Base-by-base conservation (phyloP, 2,797 vertebrate species). In the Pristis pectinata region DNA sequence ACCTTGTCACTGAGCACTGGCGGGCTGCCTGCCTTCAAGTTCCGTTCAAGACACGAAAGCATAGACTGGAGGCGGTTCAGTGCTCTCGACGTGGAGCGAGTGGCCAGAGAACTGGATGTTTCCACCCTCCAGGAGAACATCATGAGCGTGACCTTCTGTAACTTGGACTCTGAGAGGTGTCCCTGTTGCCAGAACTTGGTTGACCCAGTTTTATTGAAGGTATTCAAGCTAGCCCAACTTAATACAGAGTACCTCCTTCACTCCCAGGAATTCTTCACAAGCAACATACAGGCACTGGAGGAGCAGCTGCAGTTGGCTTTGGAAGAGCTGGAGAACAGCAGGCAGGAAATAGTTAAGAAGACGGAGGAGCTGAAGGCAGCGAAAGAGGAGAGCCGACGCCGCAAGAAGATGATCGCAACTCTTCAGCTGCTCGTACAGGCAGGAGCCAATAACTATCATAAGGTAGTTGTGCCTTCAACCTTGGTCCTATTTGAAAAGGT, bases 221-320 rank as follows among this genome's bases (percentile, higher is more conserved):
- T 98, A 49, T 95, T 98, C 5, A 96, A 96, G 44, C 96, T 98
- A 96, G 97, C 98, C 0, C 97, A 98, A 96, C 95, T 98, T 95
- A 97, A 94, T 96, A 97, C 97, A 0, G 97, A 98, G 95, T 98
- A 98, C 95, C 96, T 98, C 94, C 96, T 98, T 91, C 97, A 97
- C 94, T 97, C 97, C 91, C 97, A 98, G 95, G 97, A 97, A 8
- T 95, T 30, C 95, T 95, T 98, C 95, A 97, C 96, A 0, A 27
- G 95, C 95, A 96, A 95, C 7, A 93, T 98, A 30, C 82, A 96
- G 8, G n/a, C 89, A 30, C 95, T 97, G 1, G 96, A 97, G 95
- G 96, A 95, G 0, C 82, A 74, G 74, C 96, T 98, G 77, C 96
- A 96, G 95, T 94, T 95, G 41, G 95, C 96, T 24, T 95, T 87